Percentiles rank a stretch among this genome's conserved stretches.
Conservation (phyloP, 2,888 invertebrate species). For the Parelbella ahira region DNA sequence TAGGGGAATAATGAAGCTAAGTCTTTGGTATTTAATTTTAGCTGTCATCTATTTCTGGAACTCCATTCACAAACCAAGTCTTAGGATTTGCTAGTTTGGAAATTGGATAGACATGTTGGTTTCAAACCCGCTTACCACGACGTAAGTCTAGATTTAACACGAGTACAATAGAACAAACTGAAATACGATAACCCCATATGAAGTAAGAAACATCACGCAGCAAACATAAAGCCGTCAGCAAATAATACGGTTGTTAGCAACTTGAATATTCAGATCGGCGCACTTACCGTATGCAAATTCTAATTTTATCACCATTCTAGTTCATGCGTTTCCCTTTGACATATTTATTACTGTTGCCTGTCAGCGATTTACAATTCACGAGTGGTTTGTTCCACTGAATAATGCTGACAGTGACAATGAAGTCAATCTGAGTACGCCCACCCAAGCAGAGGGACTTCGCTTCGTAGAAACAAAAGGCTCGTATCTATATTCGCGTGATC, state of each 20-base stretch:
- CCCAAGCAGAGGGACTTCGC: constrained; percentile 45
- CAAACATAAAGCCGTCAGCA: constrained; percentile 12
- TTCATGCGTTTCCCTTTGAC: constrained; percentile 26
- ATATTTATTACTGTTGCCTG: constrained; percentile 23
- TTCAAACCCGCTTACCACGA: too few relatives aligned
- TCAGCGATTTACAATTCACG: constrained; percentile 36
- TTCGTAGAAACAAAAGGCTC: constrained; percentile 53
- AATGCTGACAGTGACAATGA: constrained; percentile 42
- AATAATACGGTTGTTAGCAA: constrained; percentile 20
- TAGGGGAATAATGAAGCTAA: constrained; percentile 41
- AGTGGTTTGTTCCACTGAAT: constrained; percentile 36
- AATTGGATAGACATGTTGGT: too few relatives aligned
- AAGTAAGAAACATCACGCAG: constrained; percentile 7
- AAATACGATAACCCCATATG: too few relatives aligned
- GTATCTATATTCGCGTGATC: constrained; percentile 50
- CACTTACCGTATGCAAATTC: constrained; percentile 26
- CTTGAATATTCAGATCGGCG: constrained; percentile 19
- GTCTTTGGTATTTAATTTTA: constrained; percentile 25
- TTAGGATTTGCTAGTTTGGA: too few relatives aligned
- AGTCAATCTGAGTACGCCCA: constrained; percentile 45
- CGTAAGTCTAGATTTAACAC: too few relatives aligned
- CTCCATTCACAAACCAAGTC: too few relatives aligned
- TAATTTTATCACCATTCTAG: constrained; percentile 26
- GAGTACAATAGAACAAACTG: too few relatives aligned
- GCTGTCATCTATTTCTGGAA: constrained; percentile 15